A percentile compares a stretch with the other conserved stretches of the same genome.
Conservation (phyloP, 2,797 vertebrate species). For the Falco cherrug region DNA sequence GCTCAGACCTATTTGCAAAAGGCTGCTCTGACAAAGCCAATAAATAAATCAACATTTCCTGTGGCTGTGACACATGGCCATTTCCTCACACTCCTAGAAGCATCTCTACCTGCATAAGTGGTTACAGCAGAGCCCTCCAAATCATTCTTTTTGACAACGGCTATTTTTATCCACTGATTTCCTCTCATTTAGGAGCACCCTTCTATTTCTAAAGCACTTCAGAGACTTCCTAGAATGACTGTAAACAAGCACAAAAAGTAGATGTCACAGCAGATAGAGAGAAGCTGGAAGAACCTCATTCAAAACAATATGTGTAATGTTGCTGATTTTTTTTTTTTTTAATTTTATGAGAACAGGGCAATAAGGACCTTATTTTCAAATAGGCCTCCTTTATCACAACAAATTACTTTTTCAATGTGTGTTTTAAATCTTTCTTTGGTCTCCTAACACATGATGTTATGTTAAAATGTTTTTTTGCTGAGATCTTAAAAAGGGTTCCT, state of each 20-base stretch:
- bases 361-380: neutral
- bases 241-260: constrained; percentile 30
- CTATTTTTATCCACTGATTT: constrained; percentile 38
- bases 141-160: neutral
- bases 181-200: constrained; percentile 6
- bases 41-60: constrained; percentile 61
- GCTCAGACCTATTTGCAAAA: constrained; percentile 17
- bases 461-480: neutral
- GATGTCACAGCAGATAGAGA: neutral
- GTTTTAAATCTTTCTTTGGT: neutral
- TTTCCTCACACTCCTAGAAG: constrained; percentile 47
- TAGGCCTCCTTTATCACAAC: neutral
- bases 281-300: neutral
- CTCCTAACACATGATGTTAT: neutral
- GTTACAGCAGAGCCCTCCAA: neutral
- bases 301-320: neutral
- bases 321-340: neutral
- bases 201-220: constrained; percentile 42
- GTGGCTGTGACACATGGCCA: neutral
- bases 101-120: constrained; percentile 11
- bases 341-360: neutral
- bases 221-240: neutral
- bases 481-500: neutral
- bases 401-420: neutral
- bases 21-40: neutral